phyloP scores from a whole-genome alignment of 1,140 invertebrate genomes.

The Acromyrmex echinatior region DNA sequence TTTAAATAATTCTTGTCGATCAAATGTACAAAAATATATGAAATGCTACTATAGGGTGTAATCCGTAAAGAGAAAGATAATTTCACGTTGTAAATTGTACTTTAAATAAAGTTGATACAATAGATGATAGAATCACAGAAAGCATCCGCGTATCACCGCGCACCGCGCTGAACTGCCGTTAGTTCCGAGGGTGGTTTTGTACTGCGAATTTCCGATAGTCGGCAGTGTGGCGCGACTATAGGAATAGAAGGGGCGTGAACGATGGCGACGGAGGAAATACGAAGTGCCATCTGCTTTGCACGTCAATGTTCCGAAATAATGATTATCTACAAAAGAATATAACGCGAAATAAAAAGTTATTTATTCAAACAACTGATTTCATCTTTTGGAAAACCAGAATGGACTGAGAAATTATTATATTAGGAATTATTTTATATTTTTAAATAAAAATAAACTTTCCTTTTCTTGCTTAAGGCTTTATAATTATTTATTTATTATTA shows the following conservation, averaged over 20 bases:
- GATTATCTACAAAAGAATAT: not conserved
- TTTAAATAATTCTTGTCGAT: no score
- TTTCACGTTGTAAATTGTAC: not conserved
- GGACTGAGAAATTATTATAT: not conserved
- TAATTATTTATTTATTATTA: not conserved
- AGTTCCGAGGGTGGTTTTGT: constrained; percentile 46
- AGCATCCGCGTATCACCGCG: not conserved
- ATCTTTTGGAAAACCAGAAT: not conserved
- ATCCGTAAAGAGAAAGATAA: not conserved
- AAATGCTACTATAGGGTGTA: not conserved
- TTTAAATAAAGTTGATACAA: not conserved
- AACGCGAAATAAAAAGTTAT: not conserved
- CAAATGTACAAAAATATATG: no score
- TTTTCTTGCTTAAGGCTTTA: not conserved
- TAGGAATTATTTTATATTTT: not conserved
- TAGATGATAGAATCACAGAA: not conserved
- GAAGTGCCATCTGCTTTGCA: constrained; percentile 30
- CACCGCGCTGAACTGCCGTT: constrained; percentile 12
- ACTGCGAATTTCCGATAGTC: constrained; percentile 28
- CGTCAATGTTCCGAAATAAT: not conserved
- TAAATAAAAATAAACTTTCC: not conserved
- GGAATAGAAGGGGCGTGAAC: constrained; percentile 33
- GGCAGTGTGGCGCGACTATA: constrained; percentile 2
- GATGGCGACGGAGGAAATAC: not conserved
- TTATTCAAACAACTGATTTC: constrained; percentile 47